phyloP scores from a whole-genome alignment of 2,888 invertebrate species.

The Drosophila mimetica region DNA sequence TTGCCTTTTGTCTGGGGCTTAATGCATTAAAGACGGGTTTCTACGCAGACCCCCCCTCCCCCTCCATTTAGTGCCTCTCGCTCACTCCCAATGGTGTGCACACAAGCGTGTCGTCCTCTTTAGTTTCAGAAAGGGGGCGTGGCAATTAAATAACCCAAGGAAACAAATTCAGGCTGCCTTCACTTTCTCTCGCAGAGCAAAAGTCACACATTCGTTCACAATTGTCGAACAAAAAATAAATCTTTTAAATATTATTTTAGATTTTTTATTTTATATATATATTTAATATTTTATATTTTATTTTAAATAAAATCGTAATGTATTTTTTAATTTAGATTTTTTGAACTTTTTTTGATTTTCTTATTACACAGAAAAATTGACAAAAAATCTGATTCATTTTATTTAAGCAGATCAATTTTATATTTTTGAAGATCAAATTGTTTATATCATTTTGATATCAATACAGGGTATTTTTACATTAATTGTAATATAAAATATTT shows the following conservation, averaged over 20 bases:
- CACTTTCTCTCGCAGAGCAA: slow-evolving; percentile 9
- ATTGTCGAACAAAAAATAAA: background rate
- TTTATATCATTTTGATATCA: no score
- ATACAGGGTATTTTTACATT: no score
- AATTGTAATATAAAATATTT: no score
- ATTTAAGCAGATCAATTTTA: no score
- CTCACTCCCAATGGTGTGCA: slow-evolving; percentile 52
- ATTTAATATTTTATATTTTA: no score
- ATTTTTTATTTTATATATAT: no score
- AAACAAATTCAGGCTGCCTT: slow-evolving; percentile 30
- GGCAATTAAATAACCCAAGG: slow-evolving; percentile 59
- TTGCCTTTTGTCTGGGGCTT: slow-evolving; percentile 37
- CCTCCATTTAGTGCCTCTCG: background rate
- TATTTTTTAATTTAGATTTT: no score
- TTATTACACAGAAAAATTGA: no score
- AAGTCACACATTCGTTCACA: slow-evolving; percentile 2
- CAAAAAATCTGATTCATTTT: no score
- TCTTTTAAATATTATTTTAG: background rate
- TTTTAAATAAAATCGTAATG: no score
- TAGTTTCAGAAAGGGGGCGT: slow-evolving; percentile 40
- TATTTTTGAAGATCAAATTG: no score
- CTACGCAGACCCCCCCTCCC: background rate
- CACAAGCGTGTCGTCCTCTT: slow-evolving; percentile 57
- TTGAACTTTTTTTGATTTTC: no score
- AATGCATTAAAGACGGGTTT: slow-evolving; percentile 32